Conservation (phyloP, 2,797 vertebrate genomes). For the Alouatta caraya region DNA sequence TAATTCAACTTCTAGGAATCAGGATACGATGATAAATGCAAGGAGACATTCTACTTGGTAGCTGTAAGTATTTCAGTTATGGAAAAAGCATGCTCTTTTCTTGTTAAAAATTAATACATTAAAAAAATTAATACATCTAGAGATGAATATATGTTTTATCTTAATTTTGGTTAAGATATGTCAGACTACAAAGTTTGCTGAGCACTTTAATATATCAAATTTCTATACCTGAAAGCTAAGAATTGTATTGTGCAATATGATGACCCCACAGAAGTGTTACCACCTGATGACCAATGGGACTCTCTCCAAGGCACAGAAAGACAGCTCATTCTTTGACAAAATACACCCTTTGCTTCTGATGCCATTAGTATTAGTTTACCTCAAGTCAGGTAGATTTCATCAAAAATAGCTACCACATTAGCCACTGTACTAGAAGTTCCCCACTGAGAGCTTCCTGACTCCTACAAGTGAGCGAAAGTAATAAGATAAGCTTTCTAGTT, state of each 20-base stretch:
- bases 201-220: neutral
- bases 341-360: neutral
- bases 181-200: neutral
- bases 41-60: neutral
- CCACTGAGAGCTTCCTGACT: neutral
- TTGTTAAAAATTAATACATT: slow-evolving; percentile 9
- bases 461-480: too few species aligned
- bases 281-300: neutral
- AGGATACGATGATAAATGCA: neutral
- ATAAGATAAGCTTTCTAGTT: neutral
- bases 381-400: neutral
- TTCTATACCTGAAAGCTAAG: neutral
- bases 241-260: neutral
- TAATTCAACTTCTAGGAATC: neutral
- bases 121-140: slow-evolving; percentile 5
- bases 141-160: neutral
- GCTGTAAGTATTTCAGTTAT: slow-evolving; percentile 5
- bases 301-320: neutral
- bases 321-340: neutral
- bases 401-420: neutral
- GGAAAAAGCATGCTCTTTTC: neutral
- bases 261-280: neutral
- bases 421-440: neutral
- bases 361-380: neutral
- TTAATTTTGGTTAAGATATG: neutral